Base-by-base conservation (phyloP, 2,113 vertebrate species). In the Cromileptes altivelis region DNA sequence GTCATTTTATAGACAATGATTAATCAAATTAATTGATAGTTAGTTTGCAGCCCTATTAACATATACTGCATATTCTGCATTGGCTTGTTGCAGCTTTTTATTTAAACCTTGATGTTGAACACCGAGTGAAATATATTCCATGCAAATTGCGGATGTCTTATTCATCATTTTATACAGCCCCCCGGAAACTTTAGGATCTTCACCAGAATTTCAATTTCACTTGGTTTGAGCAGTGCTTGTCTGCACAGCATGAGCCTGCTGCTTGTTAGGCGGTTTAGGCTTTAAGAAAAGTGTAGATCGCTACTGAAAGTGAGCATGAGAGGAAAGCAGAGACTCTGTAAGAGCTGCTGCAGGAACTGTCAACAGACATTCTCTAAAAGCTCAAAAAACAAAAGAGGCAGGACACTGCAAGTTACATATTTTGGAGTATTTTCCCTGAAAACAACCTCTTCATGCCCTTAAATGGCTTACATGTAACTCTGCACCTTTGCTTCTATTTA, bases 261-360 rank as follows among this genome's bases (percentile, higher is more conserved):
- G 13, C 45, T 15, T 73, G 56, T 61, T n/a, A 5, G 25, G 23
- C 10, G 55, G 1, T 47, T 21, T 14, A 21, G 23, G 71, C 57
- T 74, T 49, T 33, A 21, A 30, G 33, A 45, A 45, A 80, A 63
- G 50, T 47, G 18, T 27, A 30, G 57, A 47, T 63, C 5, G 3
- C 52, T 62, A 67, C 58, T 71, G 77, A 45, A 40, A 70, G 49
- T 21, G 15, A 18, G 42, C 18, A 47, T 17, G n/a, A 50, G 47
- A 42, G 42, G 13, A 25, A 21, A 42, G 33, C 21, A 13, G 1
- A 45, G 74, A 45, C 23, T 18, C 37, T 57, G 8, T 47, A 21
- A 9, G 3, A 18, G 13, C 25, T 30, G 10, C 63, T 23, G 55
- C 27, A 21, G 13, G 4, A 13, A 25, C 56, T 27, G 8, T 50